Evolutionary conservation across 2,797 vertebrate genomes (phyloP).

Genomic region (Eleutherodactylus coqui): DNA sequence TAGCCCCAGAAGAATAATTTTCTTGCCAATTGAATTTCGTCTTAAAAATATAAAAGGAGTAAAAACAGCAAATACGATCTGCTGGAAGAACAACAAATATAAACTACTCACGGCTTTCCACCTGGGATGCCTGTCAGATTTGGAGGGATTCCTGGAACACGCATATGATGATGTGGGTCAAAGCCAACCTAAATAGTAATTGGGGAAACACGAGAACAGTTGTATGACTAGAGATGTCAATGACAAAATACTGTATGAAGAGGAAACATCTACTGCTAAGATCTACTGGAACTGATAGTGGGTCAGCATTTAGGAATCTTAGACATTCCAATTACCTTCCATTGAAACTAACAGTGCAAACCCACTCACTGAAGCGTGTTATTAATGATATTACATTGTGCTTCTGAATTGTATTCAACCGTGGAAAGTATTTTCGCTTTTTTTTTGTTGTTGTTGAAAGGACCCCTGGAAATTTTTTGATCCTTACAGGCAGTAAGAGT

Average conservation of each 20-base stretch:
- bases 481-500: background rate
- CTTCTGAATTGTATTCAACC: background rate
- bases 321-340: background rate
- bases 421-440: background rate
- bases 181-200: conserved; percentile 86
- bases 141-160: conserved; percentile 94
- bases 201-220: conserved; percentile 44
- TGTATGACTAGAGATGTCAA: background rate
- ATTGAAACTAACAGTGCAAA: background rate
- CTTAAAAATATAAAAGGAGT: background rate
- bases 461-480: background rate
- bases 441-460: background rate
- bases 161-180: conserved; percentile 98
- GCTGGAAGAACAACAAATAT: background rate
- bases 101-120: conserved; percentile 93
- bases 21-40: background rate
- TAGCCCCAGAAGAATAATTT: background rate
- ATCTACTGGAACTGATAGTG: background rate
- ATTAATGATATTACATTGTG: background rate
- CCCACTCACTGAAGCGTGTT: background rate
- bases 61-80: background rate
- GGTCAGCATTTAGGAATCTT: background rate
- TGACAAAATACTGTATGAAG: background rate
- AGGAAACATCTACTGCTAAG: background rate
- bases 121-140: conserved; percentile 96